phyloP scores from a whole-genome alignment of 2,888 invertebrate genomes.

The Rapana venosa region DNA sequence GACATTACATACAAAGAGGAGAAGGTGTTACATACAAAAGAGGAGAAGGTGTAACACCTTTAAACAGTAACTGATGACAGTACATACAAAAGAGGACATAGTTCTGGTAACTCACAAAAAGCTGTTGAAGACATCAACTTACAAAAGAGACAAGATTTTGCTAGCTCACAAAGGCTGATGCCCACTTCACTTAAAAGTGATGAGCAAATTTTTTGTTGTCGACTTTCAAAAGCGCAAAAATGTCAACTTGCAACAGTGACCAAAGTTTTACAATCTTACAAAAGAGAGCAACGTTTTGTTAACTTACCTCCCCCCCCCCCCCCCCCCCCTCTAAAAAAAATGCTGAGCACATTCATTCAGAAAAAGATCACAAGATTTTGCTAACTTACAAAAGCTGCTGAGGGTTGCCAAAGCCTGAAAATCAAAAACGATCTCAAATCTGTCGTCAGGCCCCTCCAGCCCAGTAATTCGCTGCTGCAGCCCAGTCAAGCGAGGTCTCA shows the following conservation, averaged over 20 bases:
- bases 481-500: background rate
- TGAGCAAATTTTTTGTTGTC: background rate
- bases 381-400: background rate
- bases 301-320: no score
- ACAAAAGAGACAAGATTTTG: no score
- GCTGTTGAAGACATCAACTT: no score
- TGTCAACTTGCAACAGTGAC: background rate
- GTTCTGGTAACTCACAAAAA: background rate
- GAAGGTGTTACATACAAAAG: background rate
- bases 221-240: no score
- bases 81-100: background rate
- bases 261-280: background rate
- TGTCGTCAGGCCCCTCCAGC: no score
- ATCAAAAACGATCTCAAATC: background rate
- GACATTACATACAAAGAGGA: no score
- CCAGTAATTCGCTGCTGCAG: background rate
- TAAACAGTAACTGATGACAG: background rate
- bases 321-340: no score
- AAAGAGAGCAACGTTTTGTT: background rate
- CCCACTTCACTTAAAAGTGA: background rate
- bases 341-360: background rate
- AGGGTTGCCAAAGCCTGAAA: background rate
- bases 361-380: background rate
- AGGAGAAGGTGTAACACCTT: background rate
- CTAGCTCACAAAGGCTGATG: background rate